Evolutionary conservation across 2,113 vertebrate genomes (phyloP).

Genomic region (Semicossyphus pulcher): DNA sequence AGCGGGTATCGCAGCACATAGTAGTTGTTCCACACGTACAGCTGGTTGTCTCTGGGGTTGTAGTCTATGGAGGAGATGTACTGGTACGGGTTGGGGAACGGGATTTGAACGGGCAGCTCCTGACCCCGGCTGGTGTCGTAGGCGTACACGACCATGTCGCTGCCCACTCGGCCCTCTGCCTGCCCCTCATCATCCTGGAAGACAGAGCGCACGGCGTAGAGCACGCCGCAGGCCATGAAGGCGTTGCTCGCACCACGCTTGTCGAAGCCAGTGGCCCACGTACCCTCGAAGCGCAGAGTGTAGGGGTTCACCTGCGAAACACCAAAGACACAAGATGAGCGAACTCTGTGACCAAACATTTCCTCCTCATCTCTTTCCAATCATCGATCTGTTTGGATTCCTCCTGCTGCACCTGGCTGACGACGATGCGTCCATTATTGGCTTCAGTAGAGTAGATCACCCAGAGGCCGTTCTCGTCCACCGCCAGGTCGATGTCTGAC

Average conservation of each 20-base stretch:
- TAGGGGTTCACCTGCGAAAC: slow-evolving; percentile 90
- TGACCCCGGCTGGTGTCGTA: slow-evolving; percentile 92
- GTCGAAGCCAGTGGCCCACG: slow-evolving; percentile 94
- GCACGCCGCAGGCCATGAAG: slow-evolving; percentile 95
- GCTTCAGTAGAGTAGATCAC: slow-evolving; percentile 95
- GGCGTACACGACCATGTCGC: slow-evolving; percentile 91
- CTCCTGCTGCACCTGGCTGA: slow-evolving; percentile 88
- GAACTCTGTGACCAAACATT: background rate
- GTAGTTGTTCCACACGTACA: slow-evolving; percentile 98
- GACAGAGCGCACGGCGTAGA: slow-evolving; percentile 92
- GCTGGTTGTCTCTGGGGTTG: slow-evolving; percentile 95
- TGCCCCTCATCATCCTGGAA: slow-evolving; percentile 95
- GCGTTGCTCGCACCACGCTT: slow-evolving; percentile 94
- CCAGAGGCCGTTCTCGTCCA: slow-evolving; percentile 96
- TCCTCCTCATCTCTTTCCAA: background rate
- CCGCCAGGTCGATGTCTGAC: slow-evolving; percentile 94
- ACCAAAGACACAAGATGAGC: background rate
- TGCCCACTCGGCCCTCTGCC: slow-evolving; percentile 89
- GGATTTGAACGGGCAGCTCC: slow-evolving; percentile 86
- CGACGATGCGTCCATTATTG: slow-evolving; percentile 91
- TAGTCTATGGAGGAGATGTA: slow-evolving; percentile 95
- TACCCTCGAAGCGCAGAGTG: slow-evolving; percentile 94
- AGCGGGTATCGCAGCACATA: slow-evolving; percentile 92
- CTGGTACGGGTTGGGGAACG: slow-evolving; percentile 97
- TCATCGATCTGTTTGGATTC: slow-evolving; percentile 13